Evolutionary conservation across 2,888 invertebrate species (phyloP).

Genomic region (Oligia fasciuncula): DNA sequence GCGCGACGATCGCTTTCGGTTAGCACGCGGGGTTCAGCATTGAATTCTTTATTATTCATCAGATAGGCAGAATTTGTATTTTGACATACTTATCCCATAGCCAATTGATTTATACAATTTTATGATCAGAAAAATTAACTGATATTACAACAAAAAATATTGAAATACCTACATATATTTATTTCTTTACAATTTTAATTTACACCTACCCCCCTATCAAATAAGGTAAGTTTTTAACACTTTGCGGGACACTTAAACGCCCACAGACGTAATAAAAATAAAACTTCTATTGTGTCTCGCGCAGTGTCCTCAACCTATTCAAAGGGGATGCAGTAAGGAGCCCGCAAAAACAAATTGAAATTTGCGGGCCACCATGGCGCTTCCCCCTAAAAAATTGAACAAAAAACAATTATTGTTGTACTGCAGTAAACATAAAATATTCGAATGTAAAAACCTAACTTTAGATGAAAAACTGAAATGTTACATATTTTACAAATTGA

Average conservation of each 20-base stretch:
- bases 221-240: slow-evolving; percentile 1
- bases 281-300: not conserved
- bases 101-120: not conserved
- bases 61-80: not conserved
- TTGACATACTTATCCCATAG: not conserved
- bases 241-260: not conserved
- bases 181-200: slow-evolving; percentile 35
- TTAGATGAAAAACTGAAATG: slow-evolving; percentile 9
- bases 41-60: not conserved
- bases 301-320: not conserved
- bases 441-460: not conserved
- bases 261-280: not conserved
- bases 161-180: slow-evolving; percentile 2
- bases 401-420: not conserved
- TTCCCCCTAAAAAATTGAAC: not conserved
- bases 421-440: slow-evolving; percentile 6
- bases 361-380: no score
- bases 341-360: not conserved
- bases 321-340: not conserved
- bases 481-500: slow-evolving; percentile 32
- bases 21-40: not conserved
- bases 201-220: slow-evolving; percentile 15
- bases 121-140: not conserved
- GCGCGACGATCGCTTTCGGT: not conserved
- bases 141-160: slow-evolving; percentile 9